phyloP scores from a whole-genome alignment of 2,888 invertebrate species.

The Orthosia gothica region DNA sequence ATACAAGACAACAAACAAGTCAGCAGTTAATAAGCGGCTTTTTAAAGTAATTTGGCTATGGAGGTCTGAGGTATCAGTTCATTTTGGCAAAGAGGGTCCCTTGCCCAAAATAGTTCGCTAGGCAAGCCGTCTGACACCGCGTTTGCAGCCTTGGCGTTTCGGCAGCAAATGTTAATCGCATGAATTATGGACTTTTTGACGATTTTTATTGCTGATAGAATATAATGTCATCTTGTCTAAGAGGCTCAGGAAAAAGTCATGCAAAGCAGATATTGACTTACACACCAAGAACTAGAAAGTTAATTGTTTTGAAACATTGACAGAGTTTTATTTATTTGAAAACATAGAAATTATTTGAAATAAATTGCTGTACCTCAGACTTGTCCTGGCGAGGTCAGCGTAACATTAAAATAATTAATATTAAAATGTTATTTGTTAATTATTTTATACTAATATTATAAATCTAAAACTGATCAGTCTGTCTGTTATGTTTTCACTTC shows the following conservation, averaged over 20 bases:
- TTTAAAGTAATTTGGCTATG: no score
- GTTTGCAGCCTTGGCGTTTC: no score
- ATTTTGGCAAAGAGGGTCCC: no score
- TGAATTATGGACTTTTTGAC: no score
- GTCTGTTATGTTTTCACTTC: background rate
- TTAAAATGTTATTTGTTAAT: background rate
- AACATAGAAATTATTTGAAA: slow-evolving; percentile 2
- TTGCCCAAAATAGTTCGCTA: no score
- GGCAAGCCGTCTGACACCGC: no score
- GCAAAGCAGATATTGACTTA: slow-evolving; percentile 26
- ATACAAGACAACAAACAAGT: no score
- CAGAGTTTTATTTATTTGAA: background rate
- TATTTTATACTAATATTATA: background rate
- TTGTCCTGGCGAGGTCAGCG: slow-evolving; percentile 25
- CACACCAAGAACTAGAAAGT: background rate
- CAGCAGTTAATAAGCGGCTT: no score
- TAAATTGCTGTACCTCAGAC: slow-evolving; percentile 34
- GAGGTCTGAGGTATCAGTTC: no score
- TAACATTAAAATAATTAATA: slow-evolving; percentile 25
- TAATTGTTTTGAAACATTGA: background rate
- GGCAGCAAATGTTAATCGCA: no score
- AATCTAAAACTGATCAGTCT: background rate
- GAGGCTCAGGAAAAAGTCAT: slow-evolving; percentile 2
- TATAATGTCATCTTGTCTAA: background rate
- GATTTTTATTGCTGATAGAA: background rate